These are phyloP conservation scores for Hapalemur alaotrensis DNA, from an alignment of 2,797 vertebrate species.

Conservation along the genomic window DNA sequence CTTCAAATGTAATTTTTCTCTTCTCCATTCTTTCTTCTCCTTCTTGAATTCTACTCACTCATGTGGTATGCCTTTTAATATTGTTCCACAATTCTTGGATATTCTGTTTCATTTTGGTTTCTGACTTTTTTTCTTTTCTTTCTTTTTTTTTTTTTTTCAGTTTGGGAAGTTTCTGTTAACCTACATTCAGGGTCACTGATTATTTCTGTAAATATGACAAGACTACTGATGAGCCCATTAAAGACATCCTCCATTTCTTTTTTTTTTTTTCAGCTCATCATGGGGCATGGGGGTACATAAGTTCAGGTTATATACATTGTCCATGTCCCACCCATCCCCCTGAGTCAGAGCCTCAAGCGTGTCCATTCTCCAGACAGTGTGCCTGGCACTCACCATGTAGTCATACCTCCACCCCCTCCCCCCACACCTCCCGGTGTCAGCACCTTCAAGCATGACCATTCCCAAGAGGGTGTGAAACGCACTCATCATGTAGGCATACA, in stretches of 20 bases:
- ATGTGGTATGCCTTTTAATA: background rate
- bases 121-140: background rate
- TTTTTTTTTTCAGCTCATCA: no score
- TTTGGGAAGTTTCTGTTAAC: background rate
- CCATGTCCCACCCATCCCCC: no score
- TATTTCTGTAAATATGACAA: background rate
- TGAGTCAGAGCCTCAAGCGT: no score
- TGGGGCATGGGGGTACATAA: no score
- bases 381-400: no score
- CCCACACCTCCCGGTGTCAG: no score
- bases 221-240: background rate
- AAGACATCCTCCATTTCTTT: background rate
- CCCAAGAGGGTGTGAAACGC: no score
- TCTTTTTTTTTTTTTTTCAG: background rate
- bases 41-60: background rate
- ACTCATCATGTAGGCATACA: no score
- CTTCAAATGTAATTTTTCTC: background rate
- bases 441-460: no score
- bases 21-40: background rate
- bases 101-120: background rate
- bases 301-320: no score
- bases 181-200: background rate
- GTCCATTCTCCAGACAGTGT: no score
- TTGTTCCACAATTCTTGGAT: background rate
- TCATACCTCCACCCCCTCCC: no score